phyloP scores from a whole-genome alignment of 2,113 vertebrate species.

The Grantiella picta region DNA sequence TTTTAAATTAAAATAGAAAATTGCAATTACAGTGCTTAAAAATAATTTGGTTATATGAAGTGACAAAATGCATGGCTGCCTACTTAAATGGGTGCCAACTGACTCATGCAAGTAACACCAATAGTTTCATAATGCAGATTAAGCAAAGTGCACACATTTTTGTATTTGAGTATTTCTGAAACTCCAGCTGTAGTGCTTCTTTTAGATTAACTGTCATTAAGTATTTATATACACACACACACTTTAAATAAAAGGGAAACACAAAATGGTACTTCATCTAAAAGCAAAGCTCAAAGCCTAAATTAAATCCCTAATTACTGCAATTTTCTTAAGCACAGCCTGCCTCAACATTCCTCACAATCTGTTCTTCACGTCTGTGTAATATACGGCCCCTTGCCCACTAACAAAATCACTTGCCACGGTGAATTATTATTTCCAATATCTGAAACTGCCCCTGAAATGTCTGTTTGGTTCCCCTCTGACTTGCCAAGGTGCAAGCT shows the following conservation, averaged over 20 bases:
- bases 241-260: constrained; percentile 19
- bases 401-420: not conserved
- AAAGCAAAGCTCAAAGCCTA: not conserved
- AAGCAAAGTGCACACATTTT: not conserved
- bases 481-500: not conserved
- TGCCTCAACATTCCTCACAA: not conserved
- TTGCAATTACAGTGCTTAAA: not conserved
- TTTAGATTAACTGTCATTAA: constrained; percentile 5
- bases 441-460: not conserved
- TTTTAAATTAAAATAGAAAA: not conserved
- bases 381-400: not conserved
- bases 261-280: not conserved
- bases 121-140: not conserved
- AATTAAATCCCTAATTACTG: not conserved
- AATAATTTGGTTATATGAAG: not conserved
- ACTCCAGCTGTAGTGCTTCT: not conserved
- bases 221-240: not conserved
- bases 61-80: not conserved
- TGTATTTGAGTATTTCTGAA: not conserved
- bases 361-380: not conserved
- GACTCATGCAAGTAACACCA: not conserved
- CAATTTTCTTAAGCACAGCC: not conserved
- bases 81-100: not conserved
- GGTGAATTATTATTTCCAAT: not conserved
- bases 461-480: not conserved